phyloP scores from a whole-genome alignment of 2,113 vertebrate genomes.

The Mormyrus iriodes region DNA sequence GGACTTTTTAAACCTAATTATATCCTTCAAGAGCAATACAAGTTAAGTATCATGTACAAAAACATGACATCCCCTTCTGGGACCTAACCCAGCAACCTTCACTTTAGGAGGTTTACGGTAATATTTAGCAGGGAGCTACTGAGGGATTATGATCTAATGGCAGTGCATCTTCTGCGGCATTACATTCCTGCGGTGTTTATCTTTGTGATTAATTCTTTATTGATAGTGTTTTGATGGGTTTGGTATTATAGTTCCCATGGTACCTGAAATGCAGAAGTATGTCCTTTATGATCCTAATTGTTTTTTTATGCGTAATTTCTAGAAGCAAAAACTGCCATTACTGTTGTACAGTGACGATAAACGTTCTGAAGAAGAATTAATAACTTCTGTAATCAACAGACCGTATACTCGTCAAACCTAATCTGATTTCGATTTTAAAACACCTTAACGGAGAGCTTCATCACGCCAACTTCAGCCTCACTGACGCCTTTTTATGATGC shows the following conservation, averaged over 20 bases:
- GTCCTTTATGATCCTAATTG: neutral
- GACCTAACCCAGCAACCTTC: neutral
- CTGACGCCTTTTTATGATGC: neutral
- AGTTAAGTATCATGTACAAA: neutral
- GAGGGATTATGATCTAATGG: neutral
- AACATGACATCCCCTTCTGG: neutral
- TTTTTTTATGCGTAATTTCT: neutral
- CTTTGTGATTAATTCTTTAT: conserved; percentile 9
- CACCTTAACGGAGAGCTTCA: neutral
- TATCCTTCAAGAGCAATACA: neutral
- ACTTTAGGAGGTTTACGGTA: neutral
- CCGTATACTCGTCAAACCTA: conserved; percentile 45
- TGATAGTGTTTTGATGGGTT: neutral
- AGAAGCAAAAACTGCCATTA: neutral
- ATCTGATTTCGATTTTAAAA: conserved; percentile 26
- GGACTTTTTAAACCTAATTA: neutral
- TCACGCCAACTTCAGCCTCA: neutral
- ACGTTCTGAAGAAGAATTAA: neutral
- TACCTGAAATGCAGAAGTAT: neutral
- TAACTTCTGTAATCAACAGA: conserved; percentile 12
- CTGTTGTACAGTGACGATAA: neutral
- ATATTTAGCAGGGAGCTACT: neutral
- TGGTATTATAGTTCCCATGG: conserved; percentile 14
- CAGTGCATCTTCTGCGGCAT: neutral
- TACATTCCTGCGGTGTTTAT: neutral